Conservation (phyloP, 2,113 vertebrate species). For the Dasyornis broadbenti region DNA sequence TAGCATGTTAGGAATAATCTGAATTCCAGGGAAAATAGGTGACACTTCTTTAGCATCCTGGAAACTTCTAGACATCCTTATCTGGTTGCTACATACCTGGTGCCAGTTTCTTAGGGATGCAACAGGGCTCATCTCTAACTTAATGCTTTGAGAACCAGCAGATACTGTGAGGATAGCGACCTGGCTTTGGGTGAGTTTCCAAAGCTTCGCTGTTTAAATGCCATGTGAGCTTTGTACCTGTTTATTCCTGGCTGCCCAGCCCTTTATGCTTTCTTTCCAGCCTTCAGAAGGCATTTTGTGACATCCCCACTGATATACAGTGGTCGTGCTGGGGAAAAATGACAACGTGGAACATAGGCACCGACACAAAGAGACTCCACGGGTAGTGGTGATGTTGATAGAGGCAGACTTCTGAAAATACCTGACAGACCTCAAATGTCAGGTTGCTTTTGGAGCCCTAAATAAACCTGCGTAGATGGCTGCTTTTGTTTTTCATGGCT, state of each 20-base stretch:
- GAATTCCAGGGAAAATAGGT: not conserved
- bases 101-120: not conserved
- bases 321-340: not conserved
- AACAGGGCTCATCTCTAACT: not conserved
- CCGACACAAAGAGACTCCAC: accelerated
- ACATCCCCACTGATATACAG: not conserved
- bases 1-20: not conserved
- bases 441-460: not conserved
- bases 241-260: not conserved
- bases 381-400: not conserved
- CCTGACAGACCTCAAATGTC: not conserved
- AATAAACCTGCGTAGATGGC: not conserved
- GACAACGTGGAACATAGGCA: not conserved
- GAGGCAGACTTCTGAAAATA: conserved; percentile 7
- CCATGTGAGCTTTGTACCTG: accelerated
- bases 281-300: not conserved
- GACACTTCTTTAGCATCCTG: not conserved
- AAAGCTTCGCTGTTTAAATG: not conserved
- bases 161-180: not conserved
- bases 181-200: not conserved
- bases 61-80: not conserved
- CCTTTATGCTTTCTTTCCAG: not conserved
- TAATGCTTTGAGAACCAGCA: not conserved
- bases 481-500: not conserved
- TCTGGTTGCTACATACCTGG: not conserved